These are phyloP conservation scores for Steatornis caripensis DNA, from an alignment of 2,113 vertebrate species.

Conservation along the genomic window DNA sequence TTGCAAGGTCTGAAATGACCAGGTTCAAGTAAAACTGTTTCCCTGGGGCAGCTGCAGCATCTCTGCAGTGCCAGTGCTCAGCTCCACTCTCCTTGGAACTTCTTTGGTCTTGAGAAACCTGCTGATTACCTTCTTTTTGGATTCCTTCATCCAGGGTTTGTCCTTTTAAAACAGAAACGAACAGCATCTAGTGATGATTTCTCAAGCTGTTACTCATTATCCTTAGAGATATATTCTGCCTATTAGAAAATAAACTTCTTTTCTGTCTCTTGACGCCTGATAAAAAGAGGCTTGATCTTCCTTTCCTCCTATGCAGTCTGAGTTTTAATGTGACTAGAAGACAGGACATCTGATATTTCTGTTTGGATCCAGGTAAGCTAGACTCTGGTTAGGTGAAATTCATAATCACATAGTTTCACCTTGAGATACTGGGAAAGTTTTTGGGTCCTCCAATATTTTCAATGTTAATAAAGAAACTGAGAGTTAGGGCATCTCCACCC, in stretches of 20 bases:
- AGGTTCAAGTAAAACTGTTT: background rate
- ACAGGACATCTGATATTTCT: background rate
- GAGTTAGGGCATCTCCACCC: background rate
- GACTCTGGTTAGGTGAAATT: background rate
- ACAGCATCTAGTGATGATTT: background rate
- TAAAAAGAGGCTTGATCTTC: background rate
- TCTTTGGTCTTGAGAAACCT: background rate
- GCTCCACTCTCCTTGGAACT: background rate
- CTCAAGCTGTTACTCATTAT: background rate
- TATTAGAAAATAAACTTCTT: background rate
- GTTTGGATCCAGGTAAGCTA: background rate
- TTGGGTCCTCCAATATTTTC: background rate
- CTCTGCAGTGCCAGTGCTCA: accelerated
- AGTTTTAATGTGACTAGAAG: background rate
- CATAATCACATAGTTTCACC: background rate
- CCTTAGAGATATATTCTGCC: background rate
- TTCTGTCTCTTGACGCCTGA: background rate
- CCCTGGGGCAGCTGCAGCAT: background rate
- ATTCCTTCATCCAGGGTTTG: background rate
- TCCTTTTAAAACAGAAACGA: background rate
- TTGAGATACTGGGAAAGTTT: background rate
- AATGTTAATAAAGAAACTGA: background rate
- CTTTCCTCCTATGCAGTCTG: background rate
- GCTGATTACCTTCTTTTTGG: background rate
- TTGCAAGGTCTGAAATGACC: background rate